Conservation (phyloP, 2,113 vertebrate species). For the Odocoileus virginianus region DNA sequence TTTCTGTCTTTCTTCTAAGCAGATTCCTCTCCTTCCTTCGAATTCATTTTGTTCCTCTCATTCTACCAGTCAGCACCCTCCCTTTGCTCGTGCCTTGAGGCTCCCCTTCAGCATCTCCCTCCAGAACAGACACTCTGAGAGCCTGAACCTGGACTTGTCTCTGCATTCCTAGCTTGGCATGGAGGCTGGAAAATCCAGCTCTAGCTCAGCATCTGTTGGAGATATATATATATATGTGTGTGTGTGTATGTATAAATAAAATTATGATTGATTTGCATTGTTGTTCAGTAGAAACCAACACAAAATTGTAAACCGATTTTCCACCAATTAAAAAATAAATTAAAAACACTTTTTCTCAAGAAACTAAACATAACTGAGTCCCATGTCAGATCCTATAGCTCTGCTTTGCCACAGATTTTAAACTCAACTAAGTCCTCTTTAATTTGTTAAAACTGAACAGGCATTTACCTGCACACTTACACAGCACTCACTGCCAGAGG, state of each 20-base stretch:
- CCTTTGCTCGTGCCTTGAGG: background rate
- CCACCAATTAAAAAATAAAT: background rate
- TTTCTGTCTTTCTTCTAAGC: background rate
- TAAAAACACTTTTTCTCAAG: background rate
- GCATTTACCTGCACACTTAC: background rate
- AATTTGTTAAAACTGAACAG: background rate
- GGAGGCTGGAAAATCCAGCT: background rate
- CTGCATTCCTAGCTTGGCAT: background rate
- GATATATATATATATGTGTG: background rate
- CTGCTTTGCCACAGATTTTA: background rate
- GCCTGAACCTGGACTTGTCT: background rate
- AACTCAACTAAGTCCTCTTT: background rate
- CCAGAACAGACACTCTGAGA: background rate
- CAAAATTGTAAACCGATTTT: background rate
- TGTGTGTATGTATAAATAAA: background rate
- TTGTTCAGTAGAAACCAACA: background rate
- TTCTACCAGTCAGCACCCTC: background rate
- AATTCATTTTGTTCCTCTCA: background rate
- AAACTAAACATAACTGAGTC: background rate
- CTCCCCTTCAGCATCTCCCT: background rate
- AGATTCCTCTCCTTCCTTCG: background rate
- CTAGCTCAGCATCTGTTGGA: background rate
- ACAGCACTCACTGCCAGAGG: background rate
- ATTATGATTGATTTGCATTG: background rate
- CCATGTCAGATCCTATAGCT: background rate